Evolutionary conservation across 2,888 invertebrate genomes (phyloP), one percentile per base, ranked within the genome.

Genomic region (Lycaena phlaeas): DNA sequence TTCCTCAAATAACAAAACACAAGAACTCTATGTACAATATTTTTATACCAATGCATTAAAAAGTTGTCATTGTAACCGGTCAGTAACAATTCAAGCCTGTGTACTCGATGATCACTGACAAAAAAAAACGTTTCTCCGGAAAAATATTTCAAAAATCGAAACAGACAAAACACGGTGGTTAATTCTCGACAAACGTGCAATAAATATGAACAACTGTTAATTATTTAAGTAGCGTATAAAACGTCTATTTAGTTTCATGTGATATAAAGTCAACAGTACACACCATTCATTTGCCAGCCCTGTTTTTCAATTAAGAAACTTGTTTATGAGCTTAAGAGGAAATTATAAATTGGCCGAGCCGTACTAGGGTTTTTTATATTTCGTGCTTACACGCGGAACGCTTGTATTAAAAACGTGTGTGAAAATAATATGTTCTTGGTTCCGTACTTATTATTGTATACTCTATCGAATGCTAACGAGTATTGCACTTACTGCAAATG

Each of bases 231-330:
- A 25, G 36, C 36, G 34, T 36, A 39, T 43, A 40, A 43, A 37
- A 6, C 26, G 22, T 38, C 36, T 22, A 34, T 31, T 40, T 36
- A 29, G 18, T 29, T 41, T 36, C 36, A 45, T 40, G 29, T 34
- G 27, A 40, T 29, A 37, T 27, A 36, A n/a, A 22, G 14, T 14
- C 25, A 25, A 27, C 22, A 30, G 40, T 29, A 30, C 44, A 34
- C 42, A 30, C 45, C 39, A 40, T 38, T 41, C 36, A 41, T 48
- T 43, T 42, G 43, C 40, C 43, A 43, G 30, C 5, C 49, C 38
- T 48, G 42, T 48, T 43, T 40, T 50, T 48, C 44, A 48, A 46
- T 50, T 50, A 48, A 50, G 46, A 36, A 42, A 34, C 39, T 36
- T 43, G 26, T 45, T 43, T 43, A 42, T 26, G 29, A 29, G 30